Evolutionary conservation across 2,888 invertebrate genomes (phyloP).

Genomic region (Aphodius sticticus): DNA sequence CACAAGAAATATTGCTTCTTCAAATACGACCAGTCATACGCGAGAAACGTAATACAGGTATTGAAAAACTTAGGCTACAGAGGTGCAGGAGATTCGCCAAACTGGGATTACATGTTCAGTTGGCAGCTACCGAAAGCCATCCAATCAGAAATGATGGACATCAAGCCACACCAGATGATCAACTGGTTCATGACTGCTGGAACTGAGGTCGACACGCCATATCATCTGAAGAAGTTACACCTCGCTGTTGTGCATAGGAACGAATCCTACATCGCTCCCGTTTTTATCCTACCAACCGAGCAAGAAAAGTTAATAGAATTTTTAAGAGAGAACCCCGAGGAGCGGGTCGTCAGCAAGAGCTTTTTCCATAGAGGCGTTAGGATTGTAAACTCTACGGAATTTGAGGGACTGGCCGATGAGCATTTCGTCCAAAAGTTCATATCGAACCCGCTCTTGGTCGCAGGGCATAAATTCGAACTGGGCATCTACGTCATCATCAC

Average conservation of each 20-base stretch:
- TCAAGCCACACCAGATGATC: neutral
- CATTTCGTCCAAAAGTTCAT: conserved; percentile 4
- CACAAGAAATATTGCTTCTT: neutral
- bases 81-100: neutral
- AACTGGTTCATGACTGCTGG: neutral
- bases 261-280: neutral
- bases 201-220: neutral
- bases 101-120: neutral
- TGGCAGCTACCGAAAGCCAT: neutral
- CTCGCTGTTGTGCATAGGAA: neutral
- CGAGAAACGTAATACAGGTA: neutral
- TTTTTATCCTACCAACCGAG: neutral
- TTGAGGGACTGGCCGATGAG: neutral
- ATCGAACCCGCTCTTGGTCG: neutral
- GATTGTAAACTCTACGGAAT: neutral
- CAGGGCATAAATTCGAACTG: neutral
- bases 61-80: neutral
- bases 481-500: neutral
- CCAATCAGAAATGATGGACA: neutral
- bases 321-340: neutral
- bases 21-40: neutral
- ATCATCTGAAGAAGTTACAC: neutral
- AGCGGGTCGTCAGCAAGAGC: neutral
- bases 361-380: neutral
- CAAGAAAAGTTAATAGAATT: neutral